Evolutionary conservation across 1,140 invertebrate genomes (phyloP).

Genomic region (Macrobrachium nipponense): DNA sequence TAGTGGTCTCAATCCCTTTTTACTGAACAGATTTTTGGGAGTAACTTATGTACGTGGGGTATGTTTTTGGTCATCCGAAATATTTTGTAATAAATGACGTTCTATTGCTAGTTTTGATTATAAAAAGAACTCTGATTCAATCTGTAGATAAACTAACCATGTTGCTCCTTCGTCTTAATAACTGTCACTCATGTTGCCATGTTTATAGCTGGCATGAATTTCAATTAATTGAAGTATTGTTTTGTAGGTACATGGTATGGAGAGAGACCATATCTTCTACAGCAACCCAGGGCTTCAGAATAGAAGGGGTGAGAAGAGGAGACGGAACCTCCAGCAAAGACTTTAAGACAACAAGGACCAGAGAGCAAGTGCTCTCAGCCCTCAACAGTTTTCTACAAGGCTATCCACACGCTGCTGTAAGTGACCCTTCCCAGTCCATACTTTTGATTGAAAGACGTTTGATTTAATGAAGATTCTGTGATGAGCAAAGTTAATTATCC

Average conservation of each 20-base stretch:
- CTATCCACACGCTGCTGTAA: constrained; percentile 82
- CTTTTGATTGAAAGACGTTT: neutral
- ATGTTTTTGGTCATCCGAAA: too few relatives aligned
- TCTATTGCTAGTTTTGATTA: too few relatives aligned
- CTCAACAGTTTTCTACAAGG: constrained; percentile 86
- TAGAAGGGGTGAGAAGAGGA: constrained; percentile 92
- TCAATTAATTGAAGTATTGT: neutral
- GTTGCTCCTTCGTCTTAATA: too few relatives aligned
- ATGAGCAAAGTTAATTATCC: too few relatives aligned
- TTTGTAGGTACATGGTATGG: constrained; percentile 91
- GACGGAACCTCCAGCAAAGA: constrained; percentile 92
- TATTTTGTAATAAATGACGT: too few relatives aligned
- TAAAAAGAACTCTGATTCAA: too few relatives aligned
- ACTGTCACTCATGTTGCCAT: neutral
- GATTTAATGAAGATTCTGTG: too few relatives aligned
- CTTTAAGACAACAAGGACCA: constrained; percentile 94
- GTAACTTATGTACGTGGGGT: too few relatives aligned
- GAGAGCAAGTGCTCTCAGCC: constrained; percentile 82
- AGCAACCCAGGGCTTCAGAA: constrained; percentile 92
- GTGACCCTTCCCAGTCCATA: constrained; percentile 65
- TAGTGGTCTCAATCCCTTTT: too few relatives aligned
- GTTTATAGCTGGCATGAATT: constrained; percentile 16
- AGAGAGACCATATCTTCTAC: constrained; percentile 97
- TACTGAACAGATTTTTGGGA: too few relatives aligned
- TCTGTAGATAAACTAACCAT: too few relatives aligned